Conservation (phyloP, 2,113 vertebrate species). For the Lucifuga dentata region DNA sequence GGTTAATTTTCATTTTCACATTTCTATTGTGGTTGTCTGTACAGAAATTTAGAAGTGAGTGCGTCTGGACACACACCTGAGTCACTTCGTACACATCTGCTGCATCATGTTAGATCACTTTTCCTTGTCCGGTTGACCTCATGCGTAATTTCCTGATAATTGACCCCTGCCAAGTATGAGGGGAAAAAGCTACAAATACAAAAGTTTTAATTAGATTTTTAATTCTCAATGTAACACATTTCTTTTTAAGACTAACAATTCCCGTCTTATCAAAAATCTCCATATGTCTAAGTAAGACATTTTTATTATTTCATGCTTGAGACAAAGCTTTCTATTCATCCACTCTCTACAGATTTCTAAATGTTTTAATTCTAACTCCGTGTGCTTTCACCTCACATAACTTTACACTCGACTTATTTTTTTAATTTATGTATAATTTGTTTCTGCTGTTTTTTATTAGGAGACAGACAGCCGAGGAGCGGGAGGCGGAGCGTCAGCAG, state of each 20-base stretch:
- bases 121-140: slow-evolving; percentile 4
- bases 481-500: slow-evolving; percentile 97
- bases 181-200: neutral
- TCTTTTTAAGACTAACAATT: too few relatives aligned
- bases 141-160: slow-evolving; percentile 30
- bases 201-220: neutral
- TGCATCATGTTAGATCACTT: too few relatives aligned
- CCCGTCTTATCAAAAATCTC: too few relatives aligned
- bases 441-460: slow-evolving; percentile 68
- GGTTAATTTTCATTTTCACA: slow-evolving; percentile 76
- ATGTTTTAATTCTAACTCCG: neutral
- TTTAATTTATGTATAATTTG: neutral
- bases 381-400: too few relatives aligned
- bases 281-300: too few relatives aligned
- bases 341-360: neutral
- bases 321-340: neutral
- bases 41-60: too few relatives aligned
- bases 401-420: neutral
- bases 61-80: too few relatives aligned
- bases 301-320: too few relatives aligned
- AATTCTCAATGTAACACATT: too few relatives aligned
- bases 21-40: neutral
- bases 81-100: too few relatives aligned
- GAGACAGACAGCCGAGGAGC: slow-evolving; percentile 96
- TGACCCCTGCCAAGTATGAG: slow-evolving; percentile 28